These are phyloP conservation scores for Archocentrus centrarchus DNA, from an alignment of 2,113 vertebrate species.

Conservation along the genomic window DNA sequence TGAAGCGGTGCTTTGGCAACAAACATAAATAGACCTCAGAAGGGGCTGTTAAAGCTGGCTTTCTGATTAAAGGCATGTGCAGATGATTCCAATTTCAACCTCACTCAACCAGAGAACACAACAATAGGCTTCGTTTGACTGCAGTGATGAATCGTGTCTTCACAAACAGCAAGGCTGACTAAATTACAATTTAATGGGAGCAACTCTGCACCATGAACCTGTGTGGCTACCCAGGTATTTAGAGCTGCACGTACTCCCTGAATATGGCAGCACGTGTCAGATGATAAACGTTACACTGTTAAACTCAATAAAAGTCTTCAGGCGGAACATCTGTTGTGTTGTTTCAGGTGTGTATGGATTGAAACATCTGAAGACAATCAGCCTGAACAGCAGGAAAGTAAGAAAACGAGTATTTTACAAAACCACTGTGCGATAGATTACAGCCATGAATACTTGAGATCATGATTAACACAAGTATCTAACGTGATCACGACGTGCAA, in stretches of 20 bases:
- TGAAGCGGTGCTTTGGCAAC: slow-evolving; percentile 41
- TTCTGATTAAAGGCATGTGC: slow-evolving; percentile 9
- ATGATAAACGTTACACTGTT: neutral
- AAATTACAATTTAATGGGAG: neutral
- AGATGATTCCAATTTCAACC: slow-evolving; percentile 19
- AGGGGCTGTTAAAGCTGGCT: neutral
- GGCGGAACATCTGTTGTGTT: slow-evolving; percentile 11
- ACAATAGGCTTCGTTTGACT: neutral
- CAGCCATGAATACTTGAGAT: neutral
- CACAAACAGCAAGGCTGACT: neutral
- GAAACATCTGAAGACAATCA: neutral
- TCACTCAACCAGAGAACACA: neutral
- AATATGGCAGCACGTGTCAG: neutral
- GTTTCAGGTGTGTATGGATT: neutral
- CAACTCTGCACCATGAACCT: neutral
- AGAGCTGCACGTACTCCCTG: neutral
- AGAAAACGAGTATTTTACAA: neutral
- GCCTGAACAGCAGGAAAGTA: slow-evolving; percentile 5
- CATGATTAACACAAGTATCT: neutral
- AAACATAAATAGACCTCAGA: slow-evolving; percentile 44
- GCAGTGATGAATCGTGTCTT: neutral
- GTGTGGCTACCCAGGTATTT: slow-evolving; percentile 31
- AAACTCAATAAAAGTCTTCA: slow-evolving; percentile 27
- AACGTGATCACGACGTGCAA: neutral
- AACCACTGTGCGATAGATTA: neutral